Evolutionary conservation across 2,797 vertebrate species (phyloP).

Genomic region (Mastacembelus armatus): DNA sequence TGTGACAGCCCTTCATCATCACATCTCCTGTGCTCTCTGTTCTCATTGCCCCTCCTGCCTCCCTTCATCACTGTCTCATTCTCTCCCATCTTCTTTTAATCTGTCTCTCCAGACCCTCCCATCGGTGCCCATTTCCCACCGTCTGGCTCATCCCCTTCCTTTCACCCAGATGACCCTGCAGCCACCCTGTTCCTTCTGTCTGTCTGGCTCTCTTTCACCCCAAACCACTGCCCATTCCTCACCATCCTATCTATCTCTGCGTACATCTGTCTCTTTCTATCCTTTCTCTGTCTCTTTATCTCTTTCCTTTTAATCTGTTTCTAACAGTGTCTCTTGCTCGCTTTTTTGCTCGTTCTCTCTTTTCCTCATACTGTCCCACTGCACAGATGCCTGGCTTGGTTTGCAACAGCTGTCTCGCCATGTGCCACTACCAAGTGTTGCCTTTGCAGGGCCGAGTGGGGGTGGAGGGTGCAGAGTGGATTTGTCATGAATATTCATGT

Average conservation of each 20-base stretch:
- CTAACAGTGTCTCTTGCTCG: conserved; percentile 37
- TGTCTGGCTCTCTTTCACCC: conserved; percentile 62
- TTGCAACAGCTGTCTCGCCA: conserved; percentile 88
- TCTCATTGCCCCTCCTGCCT: background rate
- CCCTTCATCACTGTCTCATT: conserved; percentile 17
- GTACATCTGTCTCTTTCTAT: background rate
- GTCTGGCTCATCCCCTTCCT: conserved; percentile 72
- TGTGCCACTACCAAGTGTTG: conserved; percentile 89
- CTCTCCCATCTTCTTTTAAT: conserved; percentile 54
- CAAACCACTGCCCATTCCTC: conserved; percentile 39
- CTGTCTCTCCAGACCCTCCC: conserved; percentile 62
- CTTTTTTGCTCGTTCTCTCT: conserved; percentile 48
- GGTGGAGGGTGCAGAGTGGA: conserved; percentile 61
- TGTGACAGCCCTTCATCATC: conserved; percentile 2
- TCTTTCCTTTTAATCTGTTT: conserved; percentile 47
- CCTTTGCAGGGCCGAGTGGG: conserved; percentile 68
- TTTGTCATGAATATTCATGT: conserved; percentile 87
- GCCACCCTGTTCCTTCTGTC: conserved; percentile 70
- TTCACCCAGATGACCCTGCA: conserved; percentile 69
- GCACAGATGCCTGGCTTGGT: conserved; percentile 87
- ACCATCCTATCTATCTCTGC: conserved; percentile 6
- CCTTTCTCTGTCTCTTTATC: conserved; percentile 15
- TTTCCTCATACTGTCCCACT: conserved; percentile 69
- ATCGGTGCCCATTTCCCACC: conserved; percentile 59
- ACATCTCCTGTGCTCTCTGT: background rate